Conservation (phyloP, 92 coral and sea anemone species). For the Epizoanthus stellaris region DNA sequence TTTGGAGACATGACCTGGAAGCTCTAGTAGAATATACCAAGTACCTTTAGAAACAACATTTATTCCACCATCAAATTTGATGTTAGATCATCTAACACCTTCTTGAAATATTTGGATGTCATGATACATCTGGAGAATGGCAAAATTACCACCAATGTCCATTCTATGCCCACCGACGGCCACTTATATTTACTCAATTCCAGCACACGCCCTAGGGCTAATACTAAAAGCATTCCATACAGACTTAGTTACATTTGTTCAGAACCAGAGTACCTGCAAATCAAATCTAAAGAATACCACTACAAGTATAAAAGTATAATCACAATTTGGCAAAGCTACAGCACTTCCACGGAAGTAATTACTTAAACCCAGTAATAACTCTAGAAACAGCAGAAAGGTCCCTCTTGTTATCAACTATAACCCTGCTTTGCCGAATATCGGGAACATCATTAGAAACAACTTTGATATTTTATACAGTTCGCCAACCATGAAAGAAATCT, state of each 20-base stretch:
- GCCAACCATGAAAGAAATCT: neutral
- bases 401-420: neutral
- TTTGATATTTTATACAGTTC: neutral
- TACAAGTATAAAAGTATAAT: too few relatives aligned
- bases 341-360: neutral
- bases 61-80: conserved; percentile 9
- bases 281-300: neutral
- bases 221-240: neutral
- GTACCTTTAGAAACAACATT: conserved; percentile 16
- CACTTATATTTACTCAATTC: conserved; percentile 3
- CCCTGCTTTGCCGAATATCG: too few relatives aligned
- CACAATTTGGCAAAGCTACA: neutral
- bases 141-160: neutral
- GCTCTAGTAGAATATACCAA: neutral
- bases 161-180: neutral
- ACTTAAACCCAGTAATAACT: too few relatives aligned
- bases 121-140: conserved; percentile 2
- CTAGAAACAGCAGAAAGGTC: neutral
- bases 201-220: neutral
- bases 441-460: neutral
- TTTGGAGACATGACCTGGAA: neutral
- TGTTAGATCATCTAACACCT: conserved; percentile 14
- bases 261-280: neutral
- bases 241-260: neutral
- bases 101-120: neutral